Base-by-base conservation (phyloP, 2,888 invertebrate species). In the Agrotis ipsilon region DNA sequence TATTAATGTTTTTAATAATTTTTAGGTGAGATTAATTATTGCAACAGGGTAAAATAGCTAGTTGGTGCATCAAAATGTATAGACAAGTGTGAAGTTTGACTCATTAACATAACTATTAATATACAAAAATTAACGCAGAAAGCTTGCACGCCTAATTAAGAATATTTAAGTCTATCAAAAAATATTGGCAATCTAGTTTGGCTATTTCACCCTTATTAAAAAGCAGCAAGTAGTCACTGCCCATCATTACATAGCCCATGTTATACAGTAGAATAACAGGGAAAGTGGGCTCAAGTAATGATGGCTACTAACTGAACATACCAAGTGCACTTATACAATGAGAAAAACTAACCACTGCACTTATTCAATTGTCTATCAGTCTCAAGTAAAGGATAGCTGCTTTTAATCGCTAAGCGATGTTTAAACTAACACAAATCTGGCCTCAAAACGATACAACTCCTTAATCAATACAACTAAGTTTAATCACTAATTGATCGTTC, bases 121-220 rank as follows among this genome's bases (percentile, higher is more conserved):
- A 54, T 52, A 60, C 18, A 3, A 9, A 39, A 39, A 2, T 60
- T 48, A 16, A 32, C 27, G 21, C n/a, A 45, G 7, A 21, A 58
- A 54, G 46, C 21, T 52, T 57, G 24, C n/a, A 48, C n/a, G 27
- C 0, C 0, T 27, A 5, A 27, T 27, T 3, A 27, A 39, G 39
- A 18, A 46, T n/a, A 52, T 4, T 4, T 51, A 43, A 24, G n/a
- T 18, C 60, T 48, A 39, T 19, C 14, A 21, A 69, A 60, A 77
- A 65, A 21, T 0, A 68, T 69, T 78, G 81, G 77, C 67, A 71
- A 68, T 51, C 52, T 68, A 65, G 63, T 81, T 79, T 81, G 79
- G 81, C 79, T 66, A 72, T 61, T 69, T 77, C 57, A 72, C 66
- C 46, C 65, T 43, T 52, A 64, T 11, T 14, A 49, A 68, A 68